A percentile compares a stretch with the other conserved stretches of the same genome.
Evolutionary conservation across 2,888 invertebrate genomes (phyloP).

Genomic region (Leucoma salicis): DNA sequence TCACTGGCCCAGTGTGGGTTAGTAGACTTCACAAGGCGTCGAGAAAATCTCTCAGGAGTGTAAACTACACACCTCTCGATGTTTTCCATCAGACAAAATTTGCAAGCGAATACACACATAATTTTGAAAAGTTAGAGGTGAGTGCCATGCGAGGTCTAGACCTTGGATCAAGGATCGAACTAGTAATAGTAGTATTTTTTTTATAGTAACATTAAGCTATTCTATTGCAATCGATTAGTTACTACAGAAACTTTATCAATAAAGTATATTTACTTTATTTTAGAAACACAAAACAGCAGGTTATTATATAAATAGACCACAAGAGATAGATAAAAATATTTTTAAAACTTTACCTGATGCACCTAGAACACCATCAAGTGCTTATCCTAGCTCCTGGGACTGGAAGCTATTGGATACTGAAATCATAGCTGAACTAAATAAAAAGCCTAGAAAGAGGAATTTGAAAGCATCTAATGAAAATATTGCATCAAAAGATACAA

Average conservation of each 20-base stretch:
- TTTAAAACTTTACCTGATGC: constrained; percentile 90
- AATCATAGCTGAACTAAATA: constrained; percentile 65
- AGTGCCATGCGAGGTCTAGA: no score
- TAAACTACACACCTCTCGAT: no score
- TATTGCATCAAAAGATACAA: constrained; percentile 69
- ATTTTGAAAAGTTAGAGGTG: no score
- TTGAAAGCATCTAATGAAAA: constrained; percentile 67
- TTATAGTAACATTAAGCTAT: no score
- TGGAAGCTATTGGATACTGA: constrained; percentile 85
- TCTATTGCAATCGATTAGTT: no score
- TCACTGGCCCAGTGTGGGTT: no score
- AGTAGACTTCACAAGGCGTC: no score
- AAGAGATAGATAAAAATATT: constrained; percentile 88
- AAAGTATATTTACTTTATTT: constrained; percentile 37
- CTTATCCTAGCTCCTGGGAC: constrained; percentile 87
- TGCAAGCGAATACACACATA: no score
- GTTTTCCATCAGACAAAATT: no score
- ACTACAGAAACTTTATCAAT: neutral
- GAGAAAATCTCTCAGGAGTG: no score
- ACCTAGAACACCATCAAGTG: constrained; percentile 88
- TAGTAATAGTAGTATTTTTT: neutral
- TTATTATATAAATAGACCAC: constrained; percentile 88
- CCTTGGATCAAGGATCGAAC: no score
- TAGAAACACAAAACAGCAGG: constrained; percentile 92
- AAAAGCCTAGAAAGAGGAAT: constrained; percentile 66